Percentiles rank a stretch among this genome's conserved stretches.
Conservation (phyloP, 2,797 vertebrate species). For the Hippocampus kuda region DNA sequence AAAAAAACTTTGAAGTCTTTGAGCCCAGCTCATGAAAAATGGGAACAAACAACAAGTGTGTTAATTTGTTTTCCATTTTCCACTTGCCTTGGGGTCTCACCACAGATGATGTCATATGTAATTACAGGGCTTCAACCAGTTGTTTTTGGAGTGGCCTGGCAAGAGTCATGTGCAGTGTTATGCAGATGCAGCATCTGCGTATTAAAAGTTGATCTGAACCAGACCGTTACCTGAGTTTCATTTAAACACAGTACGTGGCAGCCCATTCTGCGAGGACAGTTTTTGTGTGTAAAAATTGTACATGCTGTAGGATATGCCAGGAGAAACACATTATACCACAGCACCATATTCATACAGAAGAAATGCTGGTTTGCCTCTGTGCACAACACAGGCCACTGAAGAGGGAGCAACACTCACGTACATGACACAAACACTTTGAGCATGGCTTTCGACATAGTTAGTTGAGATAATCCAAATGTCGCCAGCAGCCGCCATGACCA, state of each 20-base stretch:
- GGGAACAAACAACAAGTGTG: slow-evolving; percentile 11
- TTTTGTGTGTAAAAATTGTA: neutral
- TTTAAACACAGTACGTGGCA: neutral
- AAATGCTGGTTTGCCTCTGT: neutral
- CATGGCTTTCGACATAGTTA: neutral
- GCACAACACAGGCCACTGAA: neutral
- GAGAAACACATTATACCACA: neutral
- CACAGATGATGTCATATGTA: slow-evolving; percentile 53
- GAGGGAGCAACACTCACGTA: neutral
- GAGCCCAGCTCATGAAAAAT: no score
- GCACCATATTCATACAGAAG: neutral
- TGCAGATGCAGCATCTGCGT: slow-evolving; percentile 26
- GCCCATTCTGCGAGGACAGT: neutral
- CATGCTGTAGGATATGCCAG: neutral
- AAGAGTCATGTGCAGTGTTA: slow-evolving; percentile 19
- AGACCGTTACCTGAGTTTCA: neutral
- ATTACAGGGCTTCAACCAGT: slow-evolving; percentile 37
- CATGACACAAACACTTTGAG: slow-evolving; percentile 1
- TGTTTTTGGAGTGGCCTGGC: slow-evolving; percentile 24
- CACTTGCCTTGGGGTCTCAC: slow-evolving; percentile 35
- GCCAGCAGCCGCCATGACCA: neutral
- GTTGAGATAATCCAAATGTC: neutral
- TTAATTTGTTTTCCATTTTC: slow-evolving; percentile 49
- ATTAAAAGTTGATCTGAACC: slow-evolving; percentile 38
- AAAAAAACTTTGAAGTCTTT: no score